Conservation (phyloP, 2,113 vertebrate species). For the Grammomys dolichurus region DNA sequence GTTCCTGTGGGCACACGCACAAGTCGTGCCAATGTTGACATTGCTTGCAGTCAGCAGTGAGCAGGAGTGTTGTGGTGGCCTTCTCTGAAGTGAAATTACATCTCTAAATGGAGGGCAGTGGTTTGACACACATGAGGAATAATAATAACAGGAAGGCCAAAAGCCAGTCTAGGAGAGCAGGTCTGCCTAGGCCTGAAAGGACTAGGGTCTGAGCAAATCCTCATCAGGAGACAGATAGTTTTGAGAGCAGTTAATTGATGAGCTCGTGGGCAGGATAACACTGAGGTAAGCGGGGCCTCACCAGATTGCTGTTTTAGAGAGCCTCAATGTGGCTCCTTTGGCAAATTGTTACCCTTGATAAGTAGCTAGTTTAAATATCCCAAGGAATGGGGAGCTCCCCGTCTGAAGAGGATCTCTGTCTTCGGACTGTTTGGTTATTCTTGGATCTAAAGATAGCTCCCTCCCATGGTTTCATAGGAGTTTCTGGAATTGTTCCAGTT, state of each 20-base stretch:
- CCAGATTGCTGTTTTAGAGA: slow-evolving; percentile 10
- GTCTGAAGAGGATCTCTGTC: not conserved
- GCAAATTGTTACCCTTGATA: not conserved
- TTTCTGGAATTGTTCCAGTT: not conserved
- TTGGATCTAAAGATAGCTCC: slow-evolving; percentile 23
- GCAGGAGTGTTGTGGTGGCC: not conserved
- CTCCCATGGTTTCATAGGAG: not conserved
- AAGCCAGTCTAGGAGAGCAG: not conserved
- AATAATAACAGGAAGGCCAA: not conserved
- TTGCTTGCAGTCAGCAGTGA: too few relatives aligned
- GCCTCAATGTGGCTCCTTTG: not conserved
- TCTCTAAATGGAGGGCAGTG: not conserved
- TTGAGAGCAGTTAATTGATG: not conserved
- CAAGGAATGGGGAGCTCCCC: not conserved
- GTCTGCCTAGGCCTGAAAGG: not conserved
- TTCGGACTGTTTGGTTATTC: not conserved
- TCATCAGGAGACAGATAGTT: not conserved
- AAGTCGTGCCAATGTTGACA: not conserved
- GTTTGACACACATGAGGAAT: not conserved
- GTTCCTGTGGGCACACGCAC: not conserved
- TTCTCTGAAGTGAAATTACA: not conserved
- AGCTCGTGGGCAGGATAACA: not conserved
- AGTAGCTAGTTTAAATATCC: slow-evolving; percentile 33
- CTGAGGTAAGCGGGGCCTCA: not conserved
- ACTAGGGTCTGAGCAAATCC: not conserved